Conservation (phyloP, 2,888 invertebrate species). For the Ctenicera cuprea region DNA sequence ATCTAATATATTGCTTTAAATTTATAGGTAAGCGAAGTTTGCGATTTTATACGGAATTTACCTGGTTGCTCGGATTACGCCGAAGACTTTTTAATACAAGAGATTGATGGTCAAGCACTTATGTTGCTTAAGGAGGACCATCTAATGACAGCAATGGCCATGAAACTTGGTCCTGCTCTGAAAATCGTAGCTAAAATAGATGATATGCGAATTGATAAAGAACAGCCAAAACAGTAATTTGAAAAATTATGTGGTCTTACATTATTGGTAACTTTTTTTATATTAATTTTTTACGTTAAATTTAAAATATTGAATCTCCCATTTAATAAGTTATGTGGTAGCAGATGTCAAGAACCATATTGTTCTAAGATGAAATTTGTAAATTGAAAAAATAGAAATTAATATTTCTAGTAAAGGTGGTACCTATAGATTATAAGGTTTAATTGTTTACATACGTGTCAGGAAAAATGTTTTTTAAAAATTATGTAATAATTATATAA, state of each 20-base stretch:
- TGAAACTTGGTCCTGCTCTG: constrained; percentile 96
- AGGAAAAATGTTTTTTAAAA: no score
- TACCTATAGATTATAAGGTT: no score
- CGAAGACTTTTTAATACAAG: constrained; percentile 95
- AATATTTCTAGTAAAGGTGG: constrained; percentile 1
- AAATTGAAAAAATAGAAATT: no score
- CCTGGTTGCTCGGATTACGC: constrained; percentile 95
- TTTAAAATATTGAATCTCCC: background rate
- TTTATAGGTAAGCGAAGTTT: constrained; percentile 87
- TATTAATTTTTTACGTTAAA: background rate
- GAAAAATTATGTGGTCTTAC: background rate
- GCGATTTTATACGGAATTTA: constrained; percentile 90
- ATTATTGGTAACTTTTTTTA: constrained; percentile 22
- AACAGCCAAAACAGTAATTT: constrained; percentile 67
- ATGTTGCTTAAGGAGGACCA: constrained; percentile 95
- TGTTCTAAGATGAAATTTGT: no score
- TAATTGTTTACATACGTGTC: no score
- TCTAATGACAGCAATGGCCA: constrained; percentile 94
- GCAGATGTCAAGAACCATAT: background rate
- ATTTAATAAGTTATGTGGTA: background rate
- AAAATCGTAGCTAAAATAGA: constrained; percentile 96
- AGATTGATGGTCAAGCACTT: constrained; percentile 96
- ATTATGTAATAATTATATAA: no score
- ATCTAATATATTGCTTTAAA: no score
- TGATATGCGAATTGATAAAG: constrained; percentile 82